phyloP scores from a whole-genome alignment of 2,797 vertebrate genomes.

The Orestias chungarensis region DNA sequence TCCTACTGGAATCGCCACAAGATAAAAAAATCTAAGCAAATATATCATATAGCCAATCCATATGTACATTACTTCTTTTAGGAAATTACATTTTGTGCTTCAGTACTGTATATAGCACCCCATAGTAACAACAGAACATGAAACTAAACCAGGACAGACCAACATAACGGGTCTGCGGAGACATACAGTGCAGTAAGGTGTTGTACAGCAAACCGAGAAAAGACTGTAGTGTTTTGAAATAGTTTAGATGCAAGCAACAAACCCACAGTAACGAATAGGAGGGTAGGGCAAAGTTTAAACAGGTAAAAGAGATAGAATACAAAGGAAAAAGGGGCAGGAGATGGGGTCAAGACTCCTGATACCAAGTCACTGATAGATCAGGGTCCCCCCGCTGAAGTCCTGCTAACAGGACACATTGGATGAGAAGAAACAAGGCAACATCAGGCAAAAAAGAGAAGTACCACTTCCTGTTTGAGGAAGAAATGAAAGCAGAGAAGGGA shows the following conservation, averaged over 20 bases:
- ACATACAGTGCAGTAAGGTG: constrained; percentile 74
- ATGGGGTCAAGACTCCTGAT: constrained; percentile 49
- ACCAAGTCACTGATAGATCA: constrained; percentile 66
- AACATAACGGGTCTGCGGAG: constrained; percentile 79
- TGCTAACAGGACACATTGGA: constrained; percentile 71
- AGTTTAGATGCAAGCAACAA: constrained; percentile 83
- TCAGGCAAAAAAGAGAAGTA: constrained; percentile 57
- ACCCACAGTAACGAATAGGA: constrained; percentile 74
- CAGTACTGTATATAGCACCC: constrained; percentile 28
- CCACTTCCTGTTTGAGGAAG: constrained; percentile 69
- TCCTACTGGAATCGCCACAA: not conserved
- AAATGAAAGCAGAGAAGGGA: constrained; percentile 54
- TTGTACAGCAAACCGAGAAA: constrained; percentile 64
- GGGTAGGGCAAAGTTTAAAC: constrained; percentile 73
- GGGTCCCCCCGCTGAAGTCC: constrained; percentile 68
- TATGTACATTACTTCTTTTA: not conserved
- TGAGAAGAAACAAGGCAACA: constrained; percentile 77
- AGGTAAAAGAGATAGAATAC: constrained; percentile 51
- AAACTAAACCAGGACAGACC: constrained; percentile 79
- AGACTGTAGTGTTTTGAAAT: constrained; percentile 71
- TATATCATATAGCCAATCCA: not conserved
- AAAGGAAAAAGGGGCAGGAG: constrained; percentile 24
- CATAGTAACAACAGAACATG: constrained; percentile 63
- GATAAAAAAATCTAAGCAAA: not conserved
- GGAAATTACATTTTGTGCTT: constrained; percentile 23